Evolutionary conservation across 2,888 invertebrate genomes (phyloP), one percentile per base, ranked within the genome.

Genomic region (Eulithis prunata): DNA sequence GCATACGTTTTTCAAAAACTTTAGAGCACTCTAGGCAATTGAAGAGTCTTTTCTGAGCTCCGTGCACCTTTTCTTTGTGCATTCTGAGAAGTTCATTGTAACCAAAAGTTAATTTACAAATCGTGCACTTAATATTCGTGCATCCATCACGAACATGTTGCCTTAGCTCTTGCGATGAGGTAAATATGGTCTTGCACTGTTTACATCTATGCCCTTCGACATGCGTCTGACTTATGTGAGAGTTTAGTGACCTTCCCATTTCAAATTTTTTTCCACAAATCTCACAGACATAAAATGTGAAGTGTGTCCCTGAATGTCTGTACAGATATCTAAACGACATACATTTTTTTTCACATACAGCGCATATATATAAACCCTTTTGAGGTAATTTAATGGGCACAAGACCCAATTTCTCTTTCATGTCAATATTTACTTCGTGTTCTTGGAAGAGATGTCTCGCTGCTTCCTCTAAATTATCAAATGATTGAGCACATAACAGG

Each of bases 271-370:
- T 51, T 12, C 66, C 66, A 32, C 66, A 66, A 52, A 62, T 59
- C 49, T 73, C 69, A 49, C 75, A 75, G 7, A 75, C 66, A 36
- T 68, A 52, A n/a, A 54, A 59, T 0, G 51, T 12, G 62, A 60
- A 74, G 52, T 74, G 73, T 6, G 60, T 57, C 21, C 69, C 69
- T 8, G 73, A 61, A 47, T 75, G 74, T 7, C 66, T 59, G 46
- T 70, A 68, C 14, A 75, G 61, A 32, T 71, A 63, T 53, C 60
- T 52, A 7, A 72, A 62, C 0, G 66, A 62, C 0, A 57, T 10
- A 53, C 65, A 68, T 46, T 60, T 58, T 36, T 57, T 65, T 28
- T 54, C 47, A 56, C 70, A 69, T 41, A 64, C 54, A 0, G 8
- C 41, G 57, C 67, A 67, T 36, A 53, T 36, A 21, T 43, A 60